phyloP scores from a whole-genome alignment of 1,140 invertebrate genomes.

The Pseudachorutes palmiensis region DNA sequence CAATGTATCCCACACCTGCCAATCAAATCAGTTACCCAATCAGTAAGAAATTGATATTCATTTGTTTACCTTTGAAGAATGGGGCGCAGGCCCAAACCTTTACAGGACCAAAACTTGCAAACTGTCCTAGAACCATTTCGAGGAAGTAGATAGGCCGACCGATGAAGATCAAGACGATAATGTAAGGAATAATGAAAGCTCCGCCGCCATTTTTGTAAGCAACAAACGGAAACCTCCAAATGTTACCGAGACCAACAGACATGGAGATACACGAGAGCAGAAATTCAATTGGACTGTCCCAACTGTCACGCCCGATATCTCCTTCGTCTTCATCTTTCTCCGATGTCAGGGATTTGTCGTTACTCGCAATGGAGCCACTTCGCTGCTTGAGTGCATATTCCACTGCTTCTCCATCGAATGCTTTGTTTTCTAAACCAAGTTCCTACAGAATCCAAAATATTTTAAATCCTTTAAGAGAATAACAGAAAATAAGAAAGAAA shows the following conservation, averaged over 20 bases:
- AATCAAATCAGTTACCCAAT: background rate
- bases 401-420: background rate
- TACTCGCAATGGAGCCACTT: no score
- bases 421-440: background rate
- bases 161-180: conserved; percentile 51
- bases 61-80: conserved; percentile 15
- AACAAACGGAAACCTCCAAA: conserved; percentile 49
- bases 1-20: conserved; percentile 2
- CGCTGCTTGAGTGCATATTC: no score
- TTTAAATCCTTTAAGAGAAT: no score
- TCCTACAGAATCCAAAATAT: no score
- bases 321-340: background rate
- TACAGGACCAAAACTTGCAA: conserved; percentile 34
- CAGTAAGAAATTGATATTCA: background rate
- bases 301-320: background rate
- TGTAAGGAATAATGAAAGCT: conserved; percentile 51
- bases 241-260: conserved; percentile 49
- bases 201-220: conserved; percentile 46
- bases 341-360: background rate
- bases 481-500: no score
- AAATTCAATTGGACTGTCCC: background rate
- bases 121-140: conserved; percentile 49
- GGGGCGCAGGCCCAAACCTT: conserved; percentile 18
- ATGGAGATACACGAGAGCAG: conserved; percentile 43
- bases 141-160: conserved; percentile 49